These are phyloP conservation scores for Sitophilus oryzae DNA, from an alignment of 1,140 invertebrate genomes.

Conservation along the genomic window DNA sequence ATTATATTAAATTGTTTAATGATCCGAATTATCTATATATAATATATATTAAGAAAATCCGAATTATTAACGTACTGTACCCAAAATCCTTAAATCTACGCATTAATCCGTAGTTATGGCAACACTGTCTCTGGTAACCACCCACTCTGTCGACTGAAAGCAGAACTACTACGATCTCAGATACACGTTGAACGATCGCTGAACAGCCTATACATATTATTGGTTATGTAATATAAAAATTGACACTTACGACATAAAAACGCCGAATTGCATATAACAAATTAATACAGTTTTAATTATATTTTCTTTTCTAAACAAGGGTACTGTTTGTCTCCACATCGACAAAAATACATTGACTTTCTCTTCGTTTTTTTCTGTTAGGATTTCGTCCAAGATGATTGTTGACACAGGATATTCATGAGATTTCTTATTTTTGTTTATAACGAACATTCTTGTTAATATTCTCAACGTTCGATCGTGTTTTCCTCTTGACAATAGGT, in stretches of 20 bases:
- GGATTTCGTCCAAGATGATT: conserved; percentile 27
- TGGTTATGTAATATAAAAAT: too few relatives aligned
- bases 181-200: too few relatives aligned
- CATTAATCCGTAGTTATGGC: too few relatives aligned
- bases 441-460: conserved; percentile 42
- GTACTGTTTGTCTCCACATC: conserved; percentile 46
- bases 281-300: conserved; percentile 52
- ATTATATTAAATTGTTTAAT: too few relatives aligned
- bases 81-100: too few relatives aligned
- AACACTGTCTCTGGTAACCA: too few relatives aligned
- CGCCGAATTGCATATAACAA: conserved; percentile 51
- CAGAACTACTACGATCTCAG: too few relatives aligned
- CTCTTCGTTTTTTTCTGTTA: conserved; percentile 13
- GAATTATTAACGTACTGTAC: too few relatives aligned
- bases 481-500: conserved; percentile 57
- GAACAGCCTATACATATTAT: too few relatives aligned
- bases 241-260: conserved; percentile 46
- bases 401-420: conserved; percentile 57
- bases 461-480: conserved; percentile 54
- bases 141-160: too few relatives aligned
- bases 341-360: conserved; percentile 26
- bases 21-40: too few relatives aligned
- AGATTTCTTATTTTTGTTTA: conserved; percentile 54
- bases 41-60: too few relatives aligned
- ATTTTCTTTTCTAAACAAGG: conserved; percentile 49